Conservation (phyloP, 2,797 vertebrate species). For the Gambelia wislizenii region DNA sequence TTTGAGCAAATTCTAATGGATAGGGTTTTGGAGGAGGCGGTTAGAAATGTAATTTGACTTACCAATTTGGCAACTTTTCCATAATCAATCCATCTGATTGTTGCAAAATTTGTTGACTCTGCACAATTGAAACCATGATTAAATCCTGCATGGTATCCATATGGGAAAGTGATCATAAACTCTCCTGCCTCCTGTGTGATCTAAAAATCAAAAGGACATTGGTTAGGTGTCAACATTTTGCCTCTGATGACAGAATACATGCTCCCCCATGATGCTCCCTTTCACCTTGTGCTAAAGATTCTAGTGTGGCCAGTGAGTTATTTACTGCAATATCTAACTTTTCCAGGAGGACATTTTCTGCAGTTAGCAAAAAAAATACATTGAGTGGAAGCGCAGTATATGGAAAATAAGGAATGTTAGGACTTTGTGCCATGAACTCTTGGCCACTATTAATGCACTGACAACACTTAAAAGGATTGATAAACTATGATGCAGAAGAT, state of each 20-base stretch:
- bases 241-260: neutral
- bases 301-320: too few relatives aligned
- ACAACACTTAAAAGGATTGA: neutral
- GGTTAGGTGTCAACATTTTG: neutral
- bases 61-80: slow-evolving; percentile 96
- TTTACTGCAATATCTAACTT: neutral
- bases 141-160: slow-evolving; percentile 96
- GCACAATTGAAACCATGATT: slow-evolving; percentile 99
- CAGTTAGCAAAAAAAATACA: slow-evolving; percentile 6
- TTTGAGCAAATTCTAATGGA: neutral
- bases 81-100: slow-evolving; percentile 96
- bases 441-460: neutral
- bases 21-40: too few relatives aligned
- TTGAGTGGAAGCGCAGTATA: neutral
- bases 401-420: neutral
- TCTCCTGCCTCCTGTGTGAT: slow-evolving; percentile 96
- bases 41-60: slow-evolving; percentile 67
- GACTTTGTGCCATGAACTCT: neutral
- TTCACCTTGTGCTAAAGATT: neutral
- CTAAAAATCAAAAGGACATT: slow-evolving; percentile 70
- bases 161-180: slow-evolving; percentile 98
- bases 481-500: neutral
- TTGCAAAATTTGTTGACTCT: slow-evolving; percentile 97
- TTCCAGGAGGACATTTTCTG: neutral
- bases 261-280: neutral